Evolutionary conservation across 1,140 invertebrate genomes (phyloP).

Genomic region (Heliothis subflexa): DNA sequence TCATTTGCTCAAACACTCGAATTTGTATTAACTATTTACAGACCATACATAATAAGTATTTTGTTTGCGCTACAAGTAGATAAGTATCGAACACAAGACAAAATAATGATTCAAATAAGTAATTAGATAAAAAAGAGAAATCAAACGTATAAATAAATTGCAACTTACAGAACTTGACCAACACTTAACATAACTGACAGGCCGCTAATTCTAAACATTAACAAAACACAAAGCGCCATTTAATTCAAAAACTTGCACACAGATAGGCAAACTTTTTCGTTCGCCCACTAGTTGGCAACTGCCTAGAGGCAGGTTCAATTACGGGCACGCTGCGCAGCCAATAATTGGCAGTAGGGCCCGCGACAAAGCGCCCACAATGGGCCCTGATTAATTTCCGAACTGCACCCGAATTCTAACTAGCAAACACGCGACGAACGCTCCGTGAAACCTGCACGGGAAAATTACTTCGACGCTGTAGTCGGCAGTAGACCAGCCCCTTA

Average conservation of each 20-base stretch:
- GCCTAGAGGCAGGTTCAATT: conserved; percentile 77
- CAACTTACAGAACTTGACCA: too few species aligned
- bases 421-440: conserved; percentile 75
- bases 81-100: too few species aligned
- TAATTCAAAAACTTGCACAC: not conserved
- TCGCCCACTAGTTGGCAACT: conserved; percentile 58
- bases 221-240: not conserved
- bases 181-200: too few species aligned
- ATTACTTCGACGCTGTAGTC: conserved; percentile 65
- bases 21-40: too few species aligned
- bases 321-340: conserved; percentile 70
- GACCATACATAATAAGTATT: too few species aligned
- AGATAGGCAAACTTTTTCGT: conserved; percentile 44
- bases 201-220: not conserved
- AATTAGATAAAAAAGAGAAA: too few species aligned
- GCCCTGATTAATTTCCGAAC: conserved; percentile 84
- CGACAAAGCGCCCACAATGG: conserved; percentile 83
- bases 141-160: too few species aligned
- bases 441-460: conserved; percentile 63
- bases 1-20: too few species aligned
- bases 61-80: too few species aligned
- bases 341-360: conserved; percentile 80
- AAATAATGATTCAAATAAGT: too few species aligned
- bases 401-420: conserved; percentile 84
- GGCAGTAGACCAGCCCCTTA: conserved; percentile 54